Evolutionary conservation across 2,888 invertebrate genomes (phyloP), one percentile per base, ranked within the genome.

Genomic region (Polylopha cassiicola): DNA sequence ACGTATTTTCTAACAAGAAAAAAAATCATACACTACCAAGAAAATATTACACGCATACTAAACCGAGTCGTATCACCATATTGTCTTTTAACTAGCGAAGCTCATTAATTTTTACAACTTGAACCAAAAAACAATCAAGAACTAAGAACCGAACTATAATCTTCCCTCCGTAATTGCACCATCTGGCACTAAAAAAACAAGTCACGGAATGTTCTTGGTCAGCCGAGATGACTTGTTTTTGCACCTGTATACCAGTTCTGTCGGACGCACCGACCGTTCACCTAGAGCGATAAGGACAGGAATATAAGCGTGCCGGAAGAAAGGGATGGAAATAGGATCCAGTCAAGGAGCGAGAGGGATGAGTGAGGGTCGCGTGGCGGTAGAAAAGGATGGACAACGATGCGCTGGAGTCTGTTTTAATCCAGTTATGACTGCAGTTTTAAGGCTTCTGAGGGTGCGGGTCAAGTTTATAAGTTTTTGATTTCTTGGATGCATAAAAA

Each of bases 161-260:
- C n/a, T n/a, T n/a, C n/a, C n/a, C n/a, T n/a, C n/a, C n/a, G n/a
- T n/a, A n/a, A n/a, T n/a, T n/a, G n/a, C 24, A 26, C 33, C 33
- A 34, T 34, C 33, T 34, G 33, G 24, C 10, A 17, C 23, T 24
- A 41, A 41, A 41, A 29, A 22, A 39, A 26, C 24, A 14, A 24
- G 31, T 18, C 21, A 27, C 17, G 9, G 30, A 29, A 41, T 36
- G 34, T 36, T 34, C 33, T 32, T 41, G 41, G 41, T 41, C 41
- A 41, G 41, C 15, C 41, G 30, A 46, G 46, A 43, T 50, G 48
- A 41, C 37, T 38, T 31, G 48, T 50, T 50, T 48, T 50, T 50
- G 46, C 53, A 53, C 55, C 55, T 53, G 55, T 53, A 28, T 39
- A 55, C 55, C 43, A 30, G 55, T 55, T 55, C 28, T 16, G 41